Percentiles rank a stretch among this genome's conserved stretches.
Evolutionary conservation across 2,113 vertebrate genomes (phyloP).

Genomic region (Diadophis punctatus): DNA sequence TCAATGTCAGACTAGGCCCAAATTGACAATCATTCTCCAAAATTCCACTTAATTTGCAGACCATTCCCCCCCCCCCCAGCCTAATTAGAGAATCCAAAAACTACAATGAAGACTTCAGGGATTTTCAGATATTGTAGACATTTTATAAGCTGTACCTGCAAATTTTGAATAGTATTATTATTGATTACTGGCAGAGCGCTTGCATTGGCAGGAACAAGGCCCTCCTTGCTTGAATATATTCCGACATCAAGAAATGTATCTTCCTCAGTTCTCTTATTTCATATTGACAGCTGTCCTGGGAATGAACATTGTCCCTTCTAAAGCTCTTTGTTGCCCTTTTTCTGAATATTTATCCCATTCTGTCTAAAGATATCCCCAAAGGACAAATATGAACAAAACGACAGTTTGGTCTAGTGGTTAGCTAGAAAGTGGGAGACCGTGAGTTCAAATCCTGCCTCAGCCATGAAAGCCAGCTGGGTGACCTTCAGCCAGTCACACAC

Average conservation of each 20-base stretch:
- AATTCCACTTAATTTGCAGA: neutral
- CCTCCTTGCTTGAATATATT: neutral
- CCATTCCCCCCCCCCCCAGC: accelerated
- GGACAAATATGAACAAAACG: neutral
- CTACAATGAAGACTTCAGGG: neutral
- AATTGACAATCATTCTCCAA: neutral
- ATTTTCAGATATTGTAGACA: neutral
- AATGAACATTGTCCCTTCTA: neutral
- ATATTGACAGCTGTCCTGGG: neutral
- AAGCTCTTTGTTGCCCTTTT: neutral
- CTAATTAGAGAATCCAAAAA: neutral
- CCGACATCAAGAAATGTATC: neutral
- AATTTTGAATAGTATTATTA: neutral
- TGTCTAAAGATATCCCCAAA: neutral
- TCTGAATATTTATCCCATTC: neutral
- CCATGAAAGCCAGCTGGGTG: no score
- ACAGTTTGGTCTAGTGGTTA: no score
- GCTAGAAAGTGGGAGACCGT: no score
- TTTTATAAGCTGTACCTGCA: neutral
- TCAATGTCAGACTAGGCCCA: neutral
- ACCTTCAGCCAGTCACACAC: no score
- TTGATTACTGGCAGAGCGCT: neutral
- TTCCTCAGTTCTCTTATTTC: neutral
- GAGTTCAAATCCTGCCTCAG: no score
- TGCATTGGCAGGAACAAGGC: neutral